Evolutionary conservation across 2,888 invertebrate genomes (phyloP), one percentile per base, ranked within the genome.

Genomic region (Drosophila macrospina): DNA sequence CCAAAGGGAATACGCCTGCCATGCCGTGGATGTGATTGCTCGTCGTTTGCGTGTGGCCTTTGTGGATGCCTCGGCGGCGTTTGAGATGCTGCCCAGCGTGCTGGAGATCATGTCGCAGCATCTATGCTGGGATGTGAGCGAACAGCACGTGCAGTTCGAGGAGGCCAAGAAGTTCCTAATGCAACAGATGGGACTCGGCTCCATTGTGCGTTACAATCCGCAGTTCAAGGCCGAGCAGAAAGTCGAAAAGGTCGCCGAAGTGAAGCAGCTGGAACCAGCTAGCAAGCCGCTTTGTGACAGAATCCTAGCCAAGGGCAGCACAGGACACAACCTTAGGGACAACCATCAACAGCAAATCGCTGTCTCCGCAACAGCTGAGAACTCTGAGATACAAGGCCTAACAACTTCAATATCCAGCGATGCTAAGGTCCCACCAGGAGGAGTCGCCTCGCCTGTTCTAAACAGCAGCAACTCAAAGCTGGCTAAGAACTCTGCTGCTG

Each of bases 101-200:
- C 94, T 98, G 30, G 96, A 97, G 80, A 98, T 99, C 84, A 98
- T 99, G 99, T 97, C 95, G 0, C 96, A 97, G 89, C 98, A 99
- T 91, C 93, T 99, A 47, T 95, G 96, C 78, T 99, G 99, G 99
- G 94, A 92, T 42, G 94, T 95, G 57, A 93, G 93, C 0, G 95
- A 96, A 89, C 95, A 95, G 89, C 93, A 94, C 95, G 95, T 93
- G 84, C 98, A 99, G 94, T 93, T 95, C 11, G 95, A 96, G 83
- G 88, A 93, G 41, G 98, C 98, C 0, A 93, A 94, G 4, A 95
- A 96, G 0, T 99, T 99, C 92, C 93, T 99, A 5, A 95, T 96
- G 30, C 95, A 94, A 76, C 98, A 99, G 93, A 99, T 99, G 99
- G 99, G 99, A 20, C 96, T 87, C 1, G 75, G 74, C 0, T 11